Conservation (phyloP, 2,113 vertebrate species). For the Chlorodrepanis virens region DNA sequence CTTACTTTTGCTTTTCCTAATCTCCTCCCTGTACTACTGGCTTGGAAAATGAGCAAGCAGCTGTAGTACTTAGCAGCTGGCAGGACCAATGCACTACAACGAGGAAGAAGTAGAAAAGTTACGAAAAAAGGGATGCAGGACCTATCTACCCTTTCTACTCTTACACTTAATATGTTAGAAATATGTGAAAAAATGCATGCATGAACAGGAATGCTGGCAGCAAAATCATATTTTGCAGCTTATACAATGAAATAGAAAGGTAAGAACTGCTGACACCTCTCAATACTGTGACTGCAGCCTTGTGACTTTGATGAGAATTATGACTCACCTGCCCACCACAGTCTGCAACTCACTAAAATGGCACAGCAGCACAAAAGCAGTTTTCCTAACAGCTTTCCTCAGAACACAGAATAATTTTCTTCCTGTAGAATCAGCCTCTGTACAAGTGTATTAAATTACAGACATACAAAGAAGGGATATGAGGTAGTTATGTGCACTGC, state of each 20-base stretch:
- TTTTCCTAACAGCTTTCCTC: constrained; percentile 10
- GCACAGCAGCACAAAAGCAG: not conserved
- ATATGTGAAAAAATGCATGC: not conserved
- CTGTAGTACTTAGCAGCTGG: not conserved
- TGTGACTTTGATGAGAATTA: not conserved
- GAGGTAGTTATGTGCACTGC: not conserved
- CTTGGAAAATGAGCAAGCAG: not conserved
- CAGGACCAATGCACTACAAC: not conserved
- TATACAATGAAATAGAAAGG: not conserved
- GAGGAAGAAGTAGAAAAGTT: not conserved
- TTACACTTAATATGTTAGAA: not conserved
- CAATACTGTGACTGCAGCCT: not conserved
- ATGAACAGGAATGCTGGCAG: not conserved
- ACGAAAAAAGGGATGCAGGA: not conserved
- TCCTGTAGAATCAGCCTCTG: not conserved
- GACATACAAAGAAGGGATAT: not conserved
- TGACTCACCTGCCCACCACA: not conserved
- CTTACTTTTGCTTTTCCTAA: not conserved
- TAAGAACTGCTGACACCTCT: not conserved
- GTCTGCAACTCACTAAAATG: not conserved
- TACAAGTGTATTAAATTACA: not conserved
- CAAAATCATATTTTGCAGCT: not conserved
- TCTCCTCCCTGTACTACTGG: not conserved
- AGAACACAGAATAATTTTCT: not conserved
- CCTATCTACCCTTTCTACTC: not conserved